Evolutionary conservation across 2,113 vertebrate species (phyloP).

Genomic region (Rhinolophus sinicus): DNA sequence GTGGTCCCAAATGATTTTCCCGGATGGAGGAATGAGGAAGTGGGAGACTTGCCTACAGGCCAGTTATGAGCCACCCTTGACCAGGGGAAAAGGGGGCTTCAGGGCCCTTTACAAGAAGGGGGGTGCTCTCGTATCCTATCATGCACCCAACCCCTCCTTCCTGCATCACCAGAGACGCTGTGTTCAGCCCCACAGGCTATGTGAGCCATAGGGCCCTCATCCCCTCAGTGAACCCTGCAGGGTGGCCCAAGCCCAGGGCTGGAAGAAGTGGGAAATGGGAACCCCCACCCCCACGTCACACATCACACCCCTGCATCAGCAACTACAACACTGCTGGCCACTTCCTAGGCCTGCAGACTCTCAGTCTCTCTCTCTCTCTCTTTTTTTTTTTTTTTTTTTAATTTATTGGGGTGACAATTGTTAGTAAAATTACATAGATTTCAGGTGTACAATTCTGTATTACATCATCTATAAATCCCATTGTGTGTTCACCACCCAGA

Average conservation of each 20-base stretch:
- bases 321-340: neutral
- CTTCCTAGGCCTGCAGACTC: neutral
- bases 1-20: constrained; percentile 51
- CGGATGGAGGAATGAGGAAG: constrained; percentile 41
- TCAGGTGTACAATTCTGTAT: no score
- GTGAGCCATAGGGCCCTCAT: neutral
- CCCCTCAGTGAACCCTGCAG: neutral
- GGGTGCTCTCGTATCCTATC: neutral
- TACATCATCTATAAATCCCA: no score
- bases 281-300: neutral
- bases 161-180: neutral
- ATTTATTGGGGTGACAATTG: no score
- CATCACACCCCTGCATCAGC: neutral
- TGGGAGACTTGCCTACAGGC: neutral
- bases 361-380: neutral
- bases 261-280: neutral
- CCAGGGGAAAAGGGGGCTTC: neutral
- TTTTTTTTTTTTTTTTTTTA: no score
- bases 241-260: neutral
- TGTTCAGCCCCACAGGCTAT: neutral
- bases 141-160: neutral
- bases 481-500: no score
- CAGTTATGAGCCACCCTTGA: neutral
- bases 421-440: no score
- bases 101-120: neutral